A percentile compares a stretch with the other conserved stretches of the same genome.
Conservation (phyloP, 2,113 vertebrate genomes). For the Bungarus multicinctus region DNA sequence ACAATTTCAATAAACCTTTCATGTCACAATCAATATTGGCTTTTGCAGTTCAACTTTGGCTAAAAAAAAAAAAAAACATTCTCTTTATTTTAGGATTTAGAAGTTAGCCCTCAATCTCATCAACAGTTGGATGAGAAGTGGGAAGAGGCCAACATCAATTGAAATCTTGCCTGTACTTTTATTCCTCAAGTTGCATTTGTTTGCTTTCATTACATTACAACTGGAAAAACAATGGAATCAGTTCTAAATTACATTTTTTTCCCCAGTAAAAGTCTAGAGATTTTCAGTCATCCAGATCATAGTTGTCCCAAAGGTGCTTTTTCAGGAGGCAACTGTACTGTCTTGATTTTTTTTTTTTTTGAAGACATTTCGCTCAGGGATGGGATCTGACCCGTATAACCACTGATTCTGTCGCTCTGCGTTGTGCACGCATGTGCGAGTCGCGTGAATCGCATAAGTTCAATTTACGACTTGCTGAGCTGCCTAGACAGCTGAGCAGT, state of each 20-base stretch:
- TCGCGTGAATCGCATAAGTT: too few species aligned
- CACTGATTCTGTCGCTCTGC: too few species aligned
- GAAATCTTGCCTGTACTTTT: neutral
- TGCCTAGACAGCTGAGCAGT: too few species aligned
- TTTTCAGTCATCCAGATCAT: too few species aligned
- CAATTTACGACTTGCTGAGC: too few species aligned
- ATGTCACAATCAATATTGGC: constrained; percentile 19
- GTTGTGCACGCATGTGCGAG: too few species aligned
- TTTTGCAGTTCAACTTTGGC: constrained; percentile 15
- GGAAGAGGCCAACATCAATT: neutral
- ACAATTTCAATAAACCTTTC: constrained; percentile 28
- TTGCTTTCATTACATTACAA: neutral
- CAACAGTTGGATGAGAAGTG: neutral
- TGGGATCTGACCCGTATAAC: too few species aligned
- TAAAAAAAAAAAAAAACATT: neutral
- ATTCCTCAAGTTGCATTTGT: neutral
- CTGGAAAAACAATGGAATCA: neutral
- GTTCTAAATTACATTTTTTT: neutral
- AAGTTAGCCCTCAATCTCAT: neutral
- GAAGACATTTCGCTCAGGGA: too few species aligned
- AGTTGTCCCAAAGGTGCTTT: too few species aligned
- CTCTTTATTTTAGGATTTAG: constrained; percentile 11
- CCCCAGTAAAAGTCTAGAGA: too few species aligned
- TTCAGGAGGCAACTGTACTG: too few species aligned
- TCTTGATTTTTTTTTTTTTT: too few species aligned